Conservation (phyloP, 2,888 invertebrate genomes). For the Boloria selene region DNA sequence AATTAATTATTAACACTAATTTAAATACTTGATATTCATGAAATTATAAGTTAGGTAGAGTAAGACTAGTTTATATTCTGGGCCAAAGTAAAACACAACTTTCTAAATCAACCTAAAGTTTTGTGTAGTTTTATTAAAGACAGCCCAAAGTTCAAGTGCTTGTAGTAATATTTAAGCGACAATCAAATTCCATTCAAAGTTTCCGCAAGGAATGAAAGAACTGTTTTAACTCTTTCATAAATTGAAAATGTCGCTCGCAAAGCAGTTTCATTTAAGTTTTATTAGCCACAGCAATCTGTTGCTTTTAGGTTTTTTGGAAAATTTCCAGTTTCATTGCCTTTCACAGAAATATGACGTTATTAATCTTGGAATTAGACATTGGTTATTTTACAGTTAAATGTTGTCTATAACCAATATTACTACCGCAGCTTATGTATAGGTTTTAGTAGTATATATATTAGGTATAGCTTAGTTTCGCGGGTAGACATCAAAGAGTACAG, state of each 20-base stretch:
- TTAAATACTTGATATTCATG: no score
- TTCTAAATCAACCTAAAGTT: neutral
- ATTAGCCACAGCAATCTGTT: slow-evolving; percentile 14
- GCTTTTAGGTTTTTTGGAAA: slow-evolving; percentile 4
- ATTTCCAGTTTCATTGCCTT: neutral
- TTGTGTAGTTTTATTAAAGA: slow-evolving; percentile 1
- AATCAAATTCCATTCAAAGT: slow-evolving; percentile 33
- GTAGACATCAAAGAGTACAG: no score
- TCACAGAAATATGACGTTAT: neutral
- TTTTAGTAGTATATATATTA: no score
- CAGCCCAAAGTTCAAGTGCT: slow-evolving; percentile 14
- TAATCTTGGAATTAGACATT: neutral
- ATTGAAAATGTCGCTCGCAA: slow-evolving; percentile 33
- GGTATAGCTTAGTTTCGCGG: no score
- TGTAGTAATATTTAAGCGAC: slow-evolving; percentile 16
- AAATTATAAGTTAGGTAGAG: no score
- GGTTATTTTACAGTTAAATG: neutral
- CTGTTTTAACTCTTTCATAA: slow-evolving; percentile 30
- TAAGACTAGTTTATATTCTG: no score
- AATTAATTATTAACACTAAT: no score
- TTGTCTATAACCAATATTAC: no score
- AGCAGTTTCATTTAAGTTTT: slow-evolving; percentile 23
- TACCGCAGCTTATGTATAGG: no score
- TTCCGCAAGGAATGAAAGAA: slow-evolving; percentile 23
- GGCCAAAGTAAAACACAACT: neutral